These are phyloP conservation scores for Chrysolina haemoptera DNA, from an alignment of 2,888 invertebrate genomes.

Conservation along the genomic window DNA sequence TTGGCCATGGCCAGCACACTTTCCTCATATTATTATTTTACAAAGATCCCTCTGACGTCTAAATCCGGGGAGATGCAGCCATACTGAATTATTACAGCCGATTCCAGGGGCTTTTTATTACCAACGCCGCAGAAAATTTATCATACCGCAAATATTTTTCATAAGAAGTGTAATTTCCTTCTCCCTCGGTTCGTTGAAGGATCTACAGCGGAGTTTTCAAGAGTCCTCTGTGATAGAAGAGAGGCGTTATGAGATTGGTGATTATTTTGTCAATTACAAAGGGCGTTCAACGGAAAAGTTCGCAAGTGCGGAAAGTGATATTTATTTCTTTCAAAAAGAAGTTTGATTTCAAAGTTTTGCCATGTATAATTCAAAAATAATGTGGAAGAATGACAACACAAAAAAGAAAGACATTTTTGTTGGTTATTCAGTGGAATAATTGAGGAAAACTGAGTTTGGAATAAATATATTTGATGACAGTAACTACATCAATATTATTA, in stretches of 20 bases:
- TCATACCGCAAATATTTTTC: conserved; percentile 23
- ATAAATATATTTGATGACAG: too few relatives aligned
- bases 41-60: conserved; percentile 7
- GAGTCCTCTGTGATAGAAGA: background rate
- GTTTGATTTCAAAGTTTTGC: too few relatives aligned
- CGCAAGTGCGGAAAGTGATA: too few relatives aligned
- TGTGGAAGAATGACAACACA: too few relatives aligned
- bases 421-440: too few relatives aligned
- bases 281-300: too few relatives aligned
- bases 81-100: conserved; percentile 15
- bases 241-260: background rate
- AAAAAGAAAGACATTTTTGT: too few relatives aligned
- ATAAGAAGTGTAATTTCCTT: conserved; percentile 14
- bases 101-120: conserved; percentile 16
- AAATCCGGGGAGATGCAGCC: background rate
- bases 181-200: conserved; percentile 1
- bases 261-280: background rate
- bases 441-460: too few relatives aligned
- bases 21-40: background rate
- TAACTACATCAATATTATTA: too few relatives aligned
- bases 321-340: too few relatives aligned
- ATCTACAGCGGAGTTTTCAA: background rate
- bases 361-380: too few relatives aligned
- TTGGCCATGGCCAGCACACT: background rate
- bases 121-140: conserved; percentile 1